A percentile compares a stretch with the other conserved stretches of the same genome.
Evolutionary conservation across 2,113 vertebrate species (phyloP).

Genomic region (Phylloscopus trochilus): DNA sequence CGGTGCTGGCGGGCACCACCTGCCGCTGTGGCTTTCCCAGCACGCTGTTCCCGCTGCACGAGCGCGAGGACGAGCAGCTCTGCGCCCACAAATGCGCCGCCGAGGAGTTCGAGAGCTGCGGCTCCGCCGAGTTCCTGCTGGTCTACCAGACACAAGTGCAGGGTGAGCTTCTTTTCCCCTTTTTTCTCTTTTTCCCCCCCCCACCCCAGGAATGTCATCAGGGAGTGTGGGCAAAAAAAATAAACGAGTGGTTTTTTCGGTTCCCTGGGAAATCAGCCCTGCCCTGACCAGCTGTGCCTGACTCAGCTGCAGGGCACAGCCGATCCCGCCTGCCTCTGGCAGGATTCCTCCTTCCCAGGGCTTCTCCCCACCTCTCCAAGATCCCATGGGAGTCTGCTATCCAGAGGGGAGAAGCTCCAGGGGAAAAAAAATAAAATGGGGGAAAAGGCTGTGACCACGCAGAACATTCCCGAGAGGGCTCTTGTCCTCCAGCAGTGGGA

Average conservation of each 20-base stretch:
- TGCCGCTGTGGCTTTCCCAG: slow-evolving; percentile 94
- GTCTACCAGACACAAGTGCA: slow-evolving; percentile 98
- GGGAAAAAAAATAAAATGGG: background rate
- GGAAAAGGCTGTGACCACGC: background rate
- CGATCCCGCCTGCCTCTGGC: background rate
- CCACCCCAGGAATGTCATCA: accelerated
- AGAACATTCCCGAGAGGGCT: accelerated
- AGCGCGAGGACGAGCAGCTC: slow-evolving; percentile 87
- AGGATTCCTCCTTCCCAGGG: background rate
- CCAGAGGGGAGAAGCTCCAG: accelerated
- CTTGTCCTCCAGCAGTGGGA: background rate
- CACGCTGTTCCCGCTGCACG: slow-evolving; percentile 87
- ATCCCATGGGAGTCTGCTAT: background rate
- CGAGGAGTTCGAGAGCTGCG: slow-evolving; percentile 92
- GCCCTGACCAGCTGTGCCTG: background rate
- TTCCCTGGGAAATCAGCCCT: background rate
- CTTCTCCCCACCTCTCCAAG: background rate
- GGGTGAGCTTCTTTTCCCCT: slow-evolving; percentile 71
- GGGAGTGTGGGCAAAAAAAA: accelerated
- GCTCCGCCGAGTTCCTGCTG: slow-evolving; percentile 85
- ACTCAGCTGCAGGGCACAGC: background rate
- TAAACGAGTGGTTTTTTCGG: background rate
- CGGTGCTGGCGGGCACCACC: slow-evolving; percentile 81
- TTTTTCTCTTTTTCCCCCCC: no score
- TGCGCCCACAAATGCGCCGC: slow-evolving; percentile 86